These are phyloP conservation scores for Charaxes varanes DNA, from an alignment of 1,140 invertebrate genomes.

Conservation along the genomic window DNA sequence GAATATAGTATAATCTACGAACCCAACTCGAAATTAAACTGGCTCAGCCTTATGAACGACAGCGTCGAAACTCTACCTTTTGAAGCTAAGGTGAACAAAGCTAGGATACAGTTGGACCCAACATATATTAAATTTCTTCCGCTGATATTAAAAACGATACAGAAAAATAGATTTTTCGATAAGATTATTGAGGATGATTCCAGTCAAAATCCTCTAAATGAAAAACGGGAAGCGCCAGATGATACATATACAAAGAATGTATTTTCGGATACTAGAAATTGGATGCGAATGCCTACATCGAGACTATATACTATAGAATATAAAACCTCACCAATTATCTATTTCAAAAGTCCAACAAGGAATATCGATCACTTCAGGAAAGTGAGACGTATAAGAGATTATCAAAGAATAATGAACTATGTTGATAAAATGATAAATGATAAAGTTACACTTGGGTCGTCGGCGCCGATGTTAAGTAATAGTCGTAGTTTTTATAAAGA, in stretches of 20 bases:
- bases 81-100: slow-evolving; percentile 30
- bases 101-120: slow-evolving; percentile 37
- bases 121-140: slow-evolving; percentile 44
- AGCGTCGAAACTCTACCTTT: slow-evolving; percentile 26
- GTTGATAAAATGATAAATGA: slow-evolving; percentile 50
- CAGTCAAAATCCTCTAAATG: slow-evolving; percentile 23
- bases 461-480: slow-evolving; percentile 23
- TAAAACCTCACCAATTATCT: slow-evolving; percentile 42
- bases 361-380: slow-evolving; percentile 42
- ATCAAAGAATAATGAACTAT: slow-evolving; percentile 47
- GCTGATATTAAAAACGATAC: slow-evolving; percentile 45
- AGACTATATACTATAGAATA: slow-evolving; percentile 42
- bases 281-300: slow-evolving; percentile 38
- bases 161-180: slow-evolving; percentile 36
- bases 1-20: slow-evolving; percentile 36
- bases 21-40: slow-evolving; percentile 27
- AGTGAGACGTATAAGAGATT: slow-evolving; percentile 46
- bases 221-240: slow-evolving; percentile 26
- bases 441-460: slow-evolving; percentile 28
- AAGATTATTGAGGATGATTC: slow-evolving; percentile 34
- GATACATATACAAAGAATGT: slow-evolving; percentile 27
- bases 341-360: slow-evolving; percentile 36
- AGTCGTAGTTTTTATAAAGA: slow-evolving; percentile 23
- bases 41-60: slow-evolving; percentile 42
- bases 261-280: slow-evolving; percentile 37